Conservation (phyloP, 92 coral and sea anemone species). For the Desmophyllum pertusum region DNA sequence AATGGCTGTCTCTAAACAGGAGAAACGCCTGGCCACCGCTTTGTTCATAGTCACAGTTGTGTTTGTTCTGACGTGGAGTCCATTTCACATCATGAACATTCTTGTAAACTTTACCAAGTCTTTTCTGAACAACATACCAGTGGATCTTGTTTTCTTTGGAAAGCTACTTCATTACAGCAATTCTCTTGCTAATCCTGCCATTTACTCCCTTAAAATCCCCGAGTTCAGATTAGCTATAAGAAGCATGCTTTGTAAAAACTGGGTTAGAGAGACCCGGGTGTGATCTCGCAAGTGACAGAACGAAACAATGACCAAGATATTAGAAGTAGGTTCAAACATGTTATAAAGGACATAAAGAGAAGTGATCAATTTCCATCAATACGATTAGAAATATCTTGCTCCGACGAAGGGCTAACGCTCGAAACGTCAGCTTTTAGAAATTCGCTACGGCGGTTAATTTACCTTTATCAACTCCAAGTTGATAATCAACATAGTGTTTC, state of each 20-base stretch:
- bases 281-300: background rate
- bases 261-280: conserved; percentile 45
- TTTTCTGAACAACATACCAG: conserved; percentile 28
- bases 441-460: too few relatives aligned
- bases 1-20: conserved; percentile 44
- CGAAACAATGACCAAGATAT: background rate
- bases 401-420: too few relatives aligned
- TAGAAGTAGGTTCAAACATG: background rate
- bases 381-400: too few relatives aligned
- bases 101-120: conserved; percentile 55
- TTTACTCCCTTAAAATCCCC: conserved; percentile 78
- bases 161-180: conserved; percentile 78
- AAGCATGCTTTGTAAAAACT: conserved; percentile 36
- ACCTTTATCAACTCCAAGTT: too few relatives aligned
- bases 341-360: background rate
- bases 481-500: too few relatives aligned
- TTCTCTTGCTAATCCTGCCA: conserved; percentile 77
- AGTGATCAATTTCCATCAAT: too few relatives aligned
- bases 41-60: conserved; percentile 68
- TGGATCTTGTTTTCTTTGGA: conserved; percentile 58
- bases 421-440: too few relatives aligned
- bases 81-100: conserved; percentile 77
- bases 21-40: conserved; percentile 64
- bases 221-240: conserved; percentile 67
- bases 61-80: conserved; percentile 74